phyloP scores from a whole-genome alignment of 2,888 invertebrate species.

The Trissoscelio sp. region DNA sequence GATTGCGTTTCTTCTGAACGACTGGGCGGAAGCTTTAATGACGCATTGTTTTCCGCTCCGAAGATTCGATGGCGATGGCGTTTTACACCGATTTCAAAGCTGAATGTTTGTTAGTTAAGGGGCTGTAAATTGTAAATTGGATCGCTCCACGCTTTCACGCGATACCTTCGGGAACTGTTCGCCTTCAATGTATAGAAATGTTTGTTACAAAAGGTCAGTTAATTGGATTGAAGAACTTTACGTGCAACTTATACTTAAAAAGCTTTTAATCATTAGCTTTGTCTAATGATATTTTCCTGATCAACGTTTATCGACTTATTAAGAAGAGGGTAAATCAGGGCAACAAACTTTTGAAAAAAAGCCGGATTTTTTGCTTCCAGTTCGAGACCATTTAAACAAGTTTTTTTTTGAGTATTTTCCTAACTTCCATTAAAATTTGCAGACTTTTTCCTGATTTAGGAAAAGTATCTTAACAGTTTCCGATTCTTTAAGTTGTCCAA shows the following conservation, averaged over 20 bases:
- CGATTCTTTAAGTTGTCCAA: no score
- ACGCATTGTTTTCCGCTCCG: conserved; percentile 47
- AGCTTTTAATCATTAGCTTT: conserved; percentile 6
- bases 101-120: conserved; percentile 24
- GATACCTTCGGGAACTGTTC: conserved; percentile 18
- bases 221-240: conserved; percentile 19
- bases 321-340: neutral
- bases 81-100: conserved; percentile 31
- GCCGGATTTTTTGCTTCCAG: no score
- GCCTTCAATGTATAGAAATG: neutral
- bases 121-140: conserved; percentile 40
- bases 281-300: neutral
- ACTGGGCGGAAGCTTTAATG: conserved; percentile 58
- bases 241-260: neutral
- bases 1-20: conserved; percentile 55
- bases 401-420: no score
- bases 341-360: no score
- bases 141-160: conserved; percentile 3
- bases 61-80: neutral
- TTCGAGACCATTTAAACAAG: no score
- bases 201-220: conserved; percentile 8
- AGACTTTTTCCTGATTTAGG: no score
- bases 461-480: no score
- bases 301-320: conserved; percentile 7
- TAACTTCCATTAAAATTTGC: neutral